A percentile compares a stretch with the other conserved stretches of the same genome.
phyloP scores from a whole-genome alignment of 2,888 invertebrate species.

The Eutolmus rufibarbis region DNA sequence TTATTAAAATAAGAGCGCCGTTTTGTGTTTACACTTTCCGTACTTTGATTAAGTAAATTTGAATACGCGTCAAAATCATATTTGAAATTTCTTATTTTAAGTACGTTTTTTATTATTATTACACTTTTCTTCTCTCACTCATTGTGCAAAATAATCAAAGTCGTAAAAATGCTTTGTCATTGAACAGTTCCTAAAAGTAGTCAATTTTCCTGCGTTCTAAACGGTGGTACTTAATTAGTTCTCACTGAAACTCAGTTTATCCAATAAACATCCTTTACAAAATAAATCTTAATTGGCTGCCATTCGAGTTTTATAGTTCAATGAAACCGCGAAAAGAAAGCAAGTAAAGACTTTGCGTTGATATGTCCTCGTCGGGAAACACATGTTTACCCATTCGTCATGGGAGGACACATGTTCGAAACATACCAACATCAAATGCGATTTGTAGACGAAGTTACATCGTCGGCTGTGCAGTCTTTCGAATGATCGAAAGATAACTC shows the following conservation, averaged over 20 bases:
- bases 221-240: background rate
- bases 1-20: too few species aligned
- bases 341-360: background rate
- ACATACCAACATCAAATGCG: background rate
- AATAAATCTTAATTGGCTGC: background rate
- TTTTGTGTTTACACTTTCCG: too few species aligned
- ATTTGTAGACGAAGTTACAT: background rate
- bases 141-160: background rate
- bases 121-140: too few species aligned
- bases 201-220: background rate
- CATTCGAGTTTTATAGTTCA: background rate
- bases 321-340: background rate
- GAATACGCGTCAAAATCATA: too few species aligned
- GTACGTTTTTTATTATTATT: too few species aligned
- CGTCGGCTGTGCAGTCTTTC: background rate
- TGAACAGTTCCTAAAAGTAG: background rate
- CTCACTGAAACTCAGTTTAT: background rate
- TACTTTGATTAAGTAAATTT: too few species aligned
- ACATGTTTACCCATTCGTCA: background rate
- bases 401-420: background rate
- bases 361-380: background rate
- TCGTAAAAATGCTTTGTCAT: background rate
- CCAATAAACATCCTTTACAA: background rate
- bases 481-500: background rate
- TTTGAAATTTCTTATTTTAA: too few species aligned